Conservation (phyloP, 2,888 invertebrate genomes). For the Tenthredo scrophulariae region DNA sequence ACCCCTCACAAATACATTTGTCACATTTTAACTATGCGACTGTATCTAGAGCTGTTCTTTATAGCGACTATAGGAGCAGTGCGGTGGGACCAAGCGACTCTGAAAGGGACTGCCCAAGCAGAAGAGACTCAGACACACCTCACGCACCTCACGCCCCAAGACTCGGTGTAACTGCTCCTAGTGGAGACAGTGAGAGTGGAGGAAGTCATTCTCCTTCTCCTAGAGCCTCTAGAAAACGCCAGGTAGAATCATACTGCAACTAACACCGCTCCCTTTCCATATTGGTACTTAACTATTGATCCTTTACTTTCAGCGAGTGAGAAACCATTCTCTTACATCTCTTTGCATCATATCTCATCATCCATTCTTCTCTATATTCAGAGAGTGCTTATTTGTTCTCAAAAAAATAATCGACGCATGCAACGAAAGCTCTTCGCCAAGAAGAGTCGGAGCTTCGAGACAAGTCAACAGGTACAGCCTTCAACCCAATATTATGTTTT, state of each 20-base stretch:
- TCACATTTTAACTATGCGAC: conserved; percentile 56
- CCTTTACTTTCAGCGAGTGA: conserved; percentile 84
- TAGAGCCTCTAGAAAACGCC: conserved; percentile 88
- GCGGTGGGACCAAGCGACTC: conserved; percentile 94
- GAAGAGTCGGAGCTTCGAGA: conserved; percentile 93
- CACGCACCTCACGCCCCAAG: conserved; percentile 79
- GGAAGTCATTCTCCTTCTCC: conserved; percentile 94
- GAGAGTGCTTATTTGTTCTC: conserved; percentile 97
- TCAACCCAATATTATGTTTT: background rate
- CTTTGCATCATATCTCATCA: conserved; percentile 99
- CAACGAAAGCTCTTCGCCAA: conserved; percentile 95
- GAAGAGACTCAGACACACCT: conserved; percentile 84
- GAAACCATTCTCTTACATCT: conserved; percentile 97
- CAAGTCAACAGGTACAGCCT: conserved; percentile 87
- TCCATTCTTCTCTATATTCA: conserved; percentile 99
- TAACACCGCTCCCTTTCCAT: background rate
- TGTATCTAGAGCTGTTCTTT: conserved; percentile 73
- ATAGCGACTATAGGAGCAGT: conserved; percentile 95
- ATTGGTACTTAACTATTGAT: conserved; percentile 35
- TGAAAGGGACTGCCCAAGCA: conserved; percentile 88
- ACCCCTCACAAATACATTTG: conserved; percentile 2
- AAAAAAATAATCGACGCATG: conserved; percentile 98
- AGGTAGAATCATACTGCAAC: conserved; percentile 79
- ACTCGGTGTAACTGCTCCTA: conserved; percentile 84
- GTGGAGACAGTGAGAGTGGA: conserved; percentile 92